A percentile compares a stretch with the other conserved stretches of the same genome.
These are phyloP conservation scores for Albula goreensis DNA, from an alignment of 2,113 vertebrate species.

Conservation along the genomic window DNA sequence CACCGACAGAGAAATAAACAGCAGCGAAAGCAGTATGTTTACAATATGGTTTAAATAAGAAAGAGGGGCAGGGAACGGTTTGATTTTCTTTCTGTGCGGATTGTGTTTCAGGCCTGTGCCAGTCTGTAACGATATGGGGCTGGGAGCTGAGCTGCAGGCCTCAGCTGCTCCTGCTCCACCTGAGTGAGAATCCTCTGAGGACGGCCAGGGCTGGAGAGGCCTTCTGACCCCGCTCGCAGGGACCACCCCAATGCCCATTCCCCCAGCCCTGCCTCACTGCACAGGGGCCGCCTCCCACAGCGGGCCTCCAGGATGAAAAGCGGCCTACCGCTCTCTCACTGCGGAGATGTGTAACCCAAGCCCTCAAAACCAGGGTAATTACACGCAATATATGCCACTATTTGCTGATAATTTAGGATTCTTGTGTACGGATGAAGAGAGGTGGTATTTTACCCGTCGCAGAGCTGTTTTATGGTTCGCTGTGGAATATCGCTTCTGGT, in stretches of 20 bases:
- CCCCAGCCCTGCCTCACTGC: background rate
- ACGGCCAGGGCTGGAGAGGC: background rate
- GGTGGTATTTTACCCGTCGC: background rate
- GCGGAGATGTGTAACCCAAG: slow-evolving; percentile 17
- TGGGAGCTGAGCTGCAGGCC: background rate
- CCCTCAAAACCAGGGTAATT: slow-evolving; percentile 11
- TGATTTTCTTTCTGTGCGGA: background rate
- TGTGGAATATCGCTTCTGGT: background rate
- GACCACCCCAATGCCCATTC: background rate
- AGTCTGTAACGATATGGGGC: too few species aligned
- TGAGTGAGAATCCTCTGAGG: background rate
- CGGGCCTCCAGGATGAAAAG: background rate
- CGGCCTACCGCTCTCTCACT: background rate
- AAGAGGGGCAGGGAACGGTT: background rate
- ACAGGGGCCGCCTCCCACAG: slow-evolving; percentile 1
- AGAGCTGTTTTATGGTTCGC: background rate
- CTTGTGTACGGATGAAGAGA: background rate
- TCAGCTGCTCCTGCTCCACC: background rate
- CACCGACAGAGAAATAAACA: background rate
- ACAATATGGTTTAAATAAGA: background rate
- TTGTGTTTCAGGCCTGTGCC: too few species aligned
- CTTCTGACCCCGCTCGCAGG: background rate
- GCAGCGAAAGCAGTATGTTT: background rate
- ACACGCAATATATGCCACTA: slow-evolving; percentile 1
- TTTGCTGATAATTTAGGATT: slow-evolving; percentile 21